Conservation (phyloP, 2,113 vertebrate genomes). For the Acrocephalus kingi region DNA sequence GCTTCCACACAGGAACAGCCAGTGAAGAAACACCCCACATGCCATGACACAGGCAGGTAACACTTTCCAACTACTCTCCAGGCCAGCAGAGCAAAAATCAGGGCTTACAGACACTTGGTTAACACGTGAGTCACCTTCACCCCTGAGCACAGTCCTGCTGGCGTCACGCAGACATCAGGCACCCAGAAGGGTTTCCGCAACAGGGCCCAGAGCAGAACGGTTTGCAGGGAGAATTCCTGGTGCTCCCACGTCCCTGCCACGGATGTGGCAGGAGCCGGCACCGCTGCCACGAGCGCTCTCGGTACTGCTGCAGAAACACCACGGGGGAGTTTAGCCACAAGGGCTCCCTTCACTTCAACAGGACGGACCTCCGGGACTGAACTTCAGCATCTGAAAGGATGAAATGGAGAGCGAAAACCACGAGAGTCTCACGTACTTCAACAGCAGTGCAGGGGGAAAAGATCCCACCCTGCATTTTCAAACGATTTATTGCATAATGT, state of each 20-base stretch:
- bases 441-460: conserved; percentile 5
- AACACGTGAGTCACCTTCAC: not conserved
- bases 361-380: not conserved
- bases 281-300: accelerated
- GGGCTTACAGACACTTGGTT: not conserved
- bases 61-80: not conserved
- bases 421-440: not conserved
- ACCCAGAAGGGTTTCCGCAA: not conserved
- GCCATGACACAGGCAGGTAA: not conserved
- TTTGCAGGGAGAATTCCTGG: not conserved
- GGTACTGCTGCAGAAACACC: not conserved
- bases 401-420: conserved; percentile 12
- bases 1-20: not conserved
- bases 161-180: accelerated
- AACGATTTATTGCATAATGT: conserved; percentile 76
- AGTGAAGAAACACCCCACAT: not conserved
- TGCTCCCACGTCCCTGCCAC: not conserved
- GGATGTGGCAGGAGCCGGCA: not conserved
- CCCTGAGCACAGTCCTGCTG: not conserved
- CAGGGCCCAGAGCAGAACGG: not conserved
- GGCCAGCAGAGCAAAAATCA: not conserved
- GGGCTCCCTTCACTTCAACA: not conserved
- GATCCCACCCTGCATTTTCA: conserved; percentile 46
- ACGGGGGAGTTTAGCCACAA: accelerated
- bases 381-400: not conserved